Evolutionary conservation across 1,140 invertebrate genomes (phyloP).

Genomic region (Daktulosphaira vitifoliae): DNA sequence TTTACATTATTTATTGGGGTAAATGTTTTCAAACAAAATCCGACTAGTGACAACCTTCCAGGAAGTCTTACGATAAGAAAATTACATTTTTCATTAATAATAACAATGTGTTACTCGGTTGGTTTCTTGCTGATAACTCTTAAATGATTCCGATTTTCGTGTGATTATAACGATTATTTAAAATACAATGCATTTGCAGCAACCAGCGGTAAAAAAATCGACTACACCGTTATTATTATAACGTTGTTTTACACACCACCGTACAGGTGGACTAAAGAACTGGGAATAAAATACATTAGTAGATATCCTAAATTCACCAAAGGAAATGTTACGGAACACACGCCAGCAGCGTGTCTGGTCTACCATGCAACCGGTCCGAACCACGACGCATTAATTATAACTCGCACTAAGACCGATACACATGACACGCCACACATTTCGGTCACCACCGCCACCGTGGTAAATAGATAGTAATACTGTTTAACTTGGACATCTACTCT

Average conservation of each 20-base stretch:
- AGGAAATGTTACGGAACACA: slow-evolving; percentile 21
- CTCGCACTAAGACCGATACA: too few relatives aligned
- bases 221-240: slow-evolving; percentile 26
- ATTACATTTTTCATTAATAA: too few relatives aligned
- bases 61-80: too few relatives aligned
- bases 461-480: not conserved
- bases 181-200: not conserved
- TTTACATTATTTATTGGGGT: too few relatives aligned
- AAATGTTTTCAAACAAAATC: too few relatives aligned
- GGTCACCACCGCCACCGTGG: not conserved
- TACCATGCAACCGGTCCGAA: slow-evolving; percentile 12
- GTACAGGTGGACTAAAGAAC: not conserved
- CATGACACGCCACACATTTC: not conserved
- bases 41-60: too few relatives aligned
- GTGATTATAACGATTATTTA: too few relatives aligned
- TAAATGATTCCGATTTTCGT: too few relatives aligned
- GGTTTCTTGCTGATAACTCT: too few relatives aligned
- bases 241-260: not conserved
- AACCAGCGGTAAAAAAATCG: not conserved
- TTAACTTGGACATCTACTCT: not conserved
- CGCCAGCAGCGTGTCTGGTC: slow-evolving; percentile 1
- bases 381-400: too few relatives aligned
- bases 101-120: too few relatives aligned
- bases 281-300: not conserved
- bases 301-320: slow-evolving; percentile 10